Conservation (phyloP, 64 coral and sea anemone species). For the Montipora sp. region DNA sequence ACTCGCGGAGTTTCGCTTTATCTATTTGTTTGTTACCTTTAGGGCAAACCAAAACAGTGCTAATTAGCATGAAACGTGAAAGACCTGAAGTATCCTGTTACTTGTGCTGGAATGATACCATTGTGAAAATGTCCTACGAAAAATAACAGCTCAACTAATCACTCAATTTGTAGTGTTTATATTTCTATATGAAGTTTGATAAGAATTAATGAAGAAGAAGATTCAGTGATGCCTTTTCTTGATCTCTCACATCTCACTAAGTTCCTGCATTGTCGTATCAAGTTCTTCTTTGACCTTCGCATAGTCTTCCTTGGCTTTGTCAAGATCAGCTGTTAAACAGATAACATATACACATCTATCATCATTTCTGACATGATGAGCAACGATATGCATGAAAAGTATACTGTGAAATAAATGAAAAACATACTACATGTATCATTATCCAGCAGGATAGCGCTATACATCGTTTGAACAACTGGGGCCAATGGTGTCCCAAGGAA, state of each 20-base stretch:
- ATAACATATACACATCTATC: neutral
- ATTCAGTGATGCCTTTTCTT: neutral
- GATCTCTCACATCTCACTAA: conserved; percentile 62
- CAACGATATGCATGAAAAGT: no score
- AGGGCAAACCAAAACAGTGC: no score
- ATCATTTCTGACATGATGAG: neutral
- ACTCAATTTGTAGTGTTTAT: neutral
- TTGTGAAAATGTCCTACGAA: neutral
- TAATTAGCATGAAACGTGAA: no score
- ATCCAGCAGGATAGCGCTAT: no score
- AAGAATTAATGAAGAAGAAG: neutral
- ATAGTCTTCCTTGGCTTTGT: conserved; percentile 75
- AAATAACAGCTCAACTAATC: neutral
- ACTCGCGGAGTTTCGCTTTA: no score
- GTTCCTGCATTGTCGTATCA: conserved; percentile 81
- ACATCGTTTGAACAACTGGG: no score
- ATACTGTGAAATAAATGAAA: no score
- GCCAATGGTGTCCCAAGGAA: no score
- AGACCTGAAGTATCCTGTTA: no score
- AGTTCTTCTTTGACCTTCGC: conserved; percentile 81
- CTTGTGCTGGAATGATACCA: neutral
- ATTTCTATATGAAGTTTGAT: conserved; percentile 8
- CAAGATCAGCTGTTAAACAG: conserved; percentile 76
- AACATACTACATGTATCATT: no score
- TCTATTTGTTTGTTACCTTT: no score